phyloP scores from a whole-genome alignment of 2,113 vertebrate genomes.

The Tenrec ecaudatus region DNA sequence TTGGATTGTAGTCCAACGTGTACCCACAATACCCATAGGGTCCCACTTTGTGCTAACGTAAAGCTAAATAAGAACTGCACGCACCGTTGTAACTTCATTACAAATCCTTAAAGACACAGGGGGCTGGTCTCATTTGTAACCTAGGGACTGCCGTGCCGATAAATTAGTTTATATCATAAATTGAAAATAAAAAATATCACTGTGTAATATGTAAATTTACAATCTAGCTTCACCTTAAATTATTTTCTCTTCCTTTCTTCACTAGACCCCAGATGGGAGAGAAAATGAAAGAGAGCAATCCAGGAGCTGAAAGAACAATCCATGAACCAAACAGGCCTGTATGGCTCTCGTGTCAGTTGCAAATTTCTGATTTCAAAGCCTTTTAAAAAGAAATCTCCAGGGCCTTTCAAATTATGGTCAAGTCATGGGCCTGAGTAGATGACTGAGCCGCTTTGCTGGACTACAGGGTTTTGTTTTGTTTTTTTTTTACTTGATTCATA shows the following conservation, averaged over 20 bases:
- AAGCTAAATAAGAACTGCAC: no score
- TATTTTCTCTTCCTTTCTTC: conserved; percentile 53
- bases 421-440: conserved; percentile 72
- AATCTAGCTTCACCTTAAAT: conserved; percentile 67
- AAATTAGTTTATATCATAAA: conserved; percentile 32
- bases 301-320: conserved; percentile 9
- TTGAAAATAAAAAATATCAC: not conserved
- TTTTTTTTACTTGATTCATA: conserved; percentile 30
- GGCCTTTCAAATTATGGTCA: conserved; percentile 63
- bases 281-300: conserved; percentile 38
- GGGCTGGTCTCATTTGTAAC: no score
- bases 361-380: conserved; percentile 42
- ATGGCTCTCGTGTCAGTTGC: conserved; percentile 20
- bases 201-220: conserved; percentile 50
- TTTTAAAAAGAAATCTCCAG: conserved; percentile 58
- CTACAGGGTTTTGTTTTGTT: not conserved
- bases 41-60: no score
- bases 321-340: conserved; percentile 55
- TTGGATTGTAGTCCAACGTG: no score
- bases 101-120: no score
- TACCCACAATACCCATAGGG: no score
- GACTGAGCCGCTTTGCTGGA: not conserved
- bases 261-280: conserved; percentile 47
- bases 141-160: not conserved
- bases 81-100: no score